Base-by-base conservation (phyloP, 2,113 vertebrate species). In the Gadus chalcogrammus region DNA sequence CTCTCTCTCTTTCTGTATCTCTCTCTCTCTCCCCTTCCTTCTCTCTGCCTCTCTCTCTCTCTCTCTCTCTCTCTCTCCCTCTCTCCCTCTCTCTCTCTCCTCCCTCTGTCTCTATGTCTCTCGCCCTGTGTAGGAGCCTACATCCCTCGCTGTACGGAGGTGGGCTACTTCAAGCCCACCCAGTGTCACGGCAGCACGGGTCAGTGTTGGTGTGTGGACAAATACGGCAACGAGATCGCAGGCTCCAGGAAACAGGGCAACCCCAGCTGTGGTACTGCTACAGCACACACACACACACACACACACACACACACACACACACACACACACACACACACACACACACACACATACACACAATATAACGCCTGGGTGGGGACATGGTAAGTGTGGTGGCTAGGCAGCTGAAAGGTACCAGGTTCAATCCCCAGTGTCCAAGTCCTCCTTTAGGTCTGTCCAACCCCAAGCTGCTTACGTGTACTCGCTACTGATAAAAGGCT, bases 151-250 rank as follows among this genome's bases (percentile, higher is more conserved):
- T 99, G 97, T 83, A 95, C 94, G 0, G 95, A 97, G 11, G 96
- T 98, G 28, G 97, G 96, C 59, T 99, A 97, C 85, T 99, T 97
- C 87, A 96, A 93, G 87, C 90, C 96, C 38, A 97, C 95, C 0
- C 97, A 99, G 90, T 99, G 97, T 85, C 97, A 97, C 0, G 89
- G 94, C 81, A 95, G 94, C 88, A 95, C 93, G 0, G 95, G 95
- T 15, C 97, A 99, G 85, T 99, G 97, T 88, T 99, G 96, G 96
- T 99, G 97, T 65, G 96, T 97, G 53, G 96, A 99, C 87, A 98
- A 97, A 82, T 98, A 99, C 0, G 96, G 97, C 15, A 98, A 99
- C 0, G 97, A 99, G 90, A 92, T 97, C 6, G 95, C 95, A 0
- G 97, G 97, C 81, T 97, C 96, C 69, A 92, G 96, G 87, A 96